Percentiles rank a stretch among this genome's conserved stretches.
Evolutionary conservation across 1,140 invertebrate species (phyloP).

Genomic region (Linepithema humile): DNA sequence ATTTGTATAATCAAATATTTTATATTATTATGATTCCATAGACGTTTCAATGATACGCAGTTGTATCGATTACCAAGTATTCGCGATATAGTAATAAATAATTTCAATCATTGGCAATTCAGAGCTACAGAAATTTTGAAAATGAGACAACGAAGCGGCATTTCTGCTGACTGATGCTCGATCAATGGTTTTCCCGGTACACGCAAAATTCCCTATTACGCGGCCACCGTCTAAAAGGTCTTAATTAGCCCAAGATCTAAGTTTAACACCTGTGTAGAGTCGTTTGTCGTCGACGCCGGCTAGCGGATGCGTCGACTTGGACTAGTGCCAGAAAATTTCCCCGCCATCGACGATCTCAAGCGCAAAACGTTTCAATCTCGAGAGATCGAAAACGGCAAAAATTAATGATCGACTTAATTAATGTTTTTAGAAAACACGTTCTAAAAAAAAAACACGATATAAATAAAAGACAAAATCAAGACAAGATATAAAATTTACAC

Average conservation of each 20-base stretch:
- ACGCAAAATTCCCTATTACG: conserved; percentile 65
- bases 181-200: conserved; percentile 61
- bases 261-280: conserved; percentile 74
- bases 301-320: conserved; percentile 60
- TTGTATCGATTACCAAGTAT: background rate
- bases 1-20: background rate
- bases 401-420: background rate
- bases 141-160: background rate
- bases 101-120: background rate
- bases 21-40: background rate
- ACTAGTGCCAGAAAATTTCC: conserved; percentile 56
- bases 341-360: conserved; percentile 33
- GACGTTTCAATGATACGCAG: background rate
- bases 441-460: background rate
- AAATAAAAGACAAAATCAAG: too few species aligned
- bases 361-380: conserved; percentile 29
- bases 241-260: conserved; percentile 74
- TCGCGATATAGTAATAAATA: too few species aligned
- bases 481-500: background rate
- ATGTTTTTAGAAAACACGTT: background rate
- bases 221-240: conserved; percentile 49
- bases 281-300: conserved; percentile 55
- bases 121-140: background rate
- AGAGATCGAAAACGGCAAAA: conserved; percentile 30
- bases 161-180: background rate